phyloP scores from a whole-genome alignment of 2,113 vertebrate genomes.

The Stomatorhinus ivindoensis region DNA sequence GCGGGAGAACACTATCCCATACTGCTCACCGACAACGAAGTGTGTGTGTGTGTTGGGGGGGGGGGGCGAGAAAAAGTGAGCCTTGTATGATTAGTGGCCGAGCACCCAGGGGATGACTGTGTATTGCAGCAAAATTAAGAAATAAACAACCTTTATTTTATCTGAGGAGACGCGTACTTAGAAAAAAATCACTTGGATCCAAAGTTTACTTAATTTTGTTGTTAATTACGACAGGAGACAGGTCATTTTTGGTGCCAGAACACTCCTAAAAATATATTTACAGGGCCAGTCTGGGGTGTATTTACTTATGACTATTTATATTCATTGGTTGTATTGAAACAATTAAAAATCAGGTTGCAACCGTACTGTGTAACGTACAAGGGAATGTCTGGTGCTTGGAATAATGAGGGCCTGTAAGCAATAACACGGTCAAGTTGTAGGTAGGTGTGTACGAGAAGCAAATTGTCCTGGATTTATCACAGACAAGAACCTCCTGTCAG shows the following conservation, averaged over 20 bases:
- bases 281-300: background rate
- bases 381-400: background rate
- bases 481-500: background rate
- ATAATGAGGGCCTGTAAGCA: background rate
- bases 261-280: background rate
- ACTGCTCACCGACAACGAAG: background rate
- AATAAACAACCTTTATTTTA: background rate
- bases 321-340: background rate
- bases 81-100: background rate
- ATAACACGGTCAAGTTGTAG: background rate
- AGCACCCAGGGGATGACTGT: background rate
- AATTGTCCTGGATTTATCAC: background rate
- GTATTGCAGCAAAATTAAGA: background rate
- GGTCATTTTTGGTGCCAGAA: background rate
- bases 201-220: background rate
- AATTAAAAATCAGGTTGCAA: background rate
- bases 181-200: background rate
- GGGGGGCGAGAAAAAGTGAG: background rate
- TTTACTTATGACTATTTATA: background rate
- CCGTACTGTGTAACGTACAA: background rate
- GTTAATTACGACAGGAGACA: background rate
- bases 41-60: background rate
- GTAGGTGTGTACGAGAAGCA: background rate
- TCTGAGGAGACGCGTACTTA: background rate
- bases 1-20: constrained; percentile 22